Conservation (phyloP, 2,797 vertebrate species). For the Notoglanidium macrostoma region DNA sequence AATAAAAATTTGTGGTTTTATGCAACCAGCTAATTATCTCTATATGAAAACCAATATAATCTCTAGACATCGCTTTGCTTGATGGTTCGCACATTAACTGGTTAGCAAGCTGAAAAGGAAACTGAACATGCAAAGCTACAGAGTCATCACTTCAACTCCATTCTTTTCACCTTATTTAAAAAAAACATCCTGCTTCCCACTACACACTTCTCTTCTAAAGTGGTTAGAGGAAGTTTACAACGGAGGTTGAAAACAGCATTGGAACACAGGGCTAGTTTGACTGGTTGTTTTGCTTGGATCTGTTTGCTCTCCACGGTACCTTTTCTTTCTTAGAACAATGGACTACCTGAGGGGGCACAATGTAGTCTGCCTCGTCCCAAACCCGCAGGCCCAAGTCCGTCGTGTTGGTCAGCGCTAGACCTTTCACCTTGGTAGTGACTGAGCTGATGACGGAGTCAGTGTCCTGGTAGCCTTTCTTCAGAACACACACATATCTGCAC, state of each 20-base stretch:
- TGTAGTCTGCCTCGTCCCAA: conserved; percentile 82
- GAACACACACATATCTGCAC: conserved; percentile 62
- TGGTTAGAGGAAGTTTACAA: not conserved
- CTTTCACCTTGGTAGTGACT: conserved; percentile 81
- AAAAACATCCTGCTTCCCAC: not conserved
- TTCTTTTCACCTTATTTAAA: not conserved
- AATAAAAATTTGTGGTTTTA: not conserved
- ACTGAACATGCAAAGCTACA: not conserved
- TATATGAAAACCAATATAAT: not conserved
- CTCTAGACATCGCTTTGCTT: not conserved
- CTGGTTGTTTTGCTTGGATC: not conserved
- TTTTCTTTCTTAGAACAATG: conserved; percentile 43
- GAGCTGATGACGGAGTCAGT: conserved; percentile 82
- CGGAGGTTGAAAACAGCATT: not conserved
- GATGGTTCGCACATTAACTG: not conserved
- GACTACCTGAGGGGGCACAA: conserved; percentile 75
- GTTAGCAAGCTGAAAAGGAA: not conserved
- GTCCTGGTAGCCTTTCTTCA: conserved; percentile 78
- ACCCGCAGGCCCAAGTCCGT: conserved; percentile 62
- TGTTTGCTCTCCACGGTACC: conserved; percentile 39
- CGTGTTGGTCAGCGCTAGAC: conserved; percentile 67
- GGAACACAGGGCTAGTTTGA: not conserved
- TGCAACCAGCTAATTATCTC: not conserved
- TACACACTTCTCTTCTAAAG: not conserved
- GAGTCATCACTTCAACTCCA: not conserved